Percentiles rank a stretch among this genome's conserved stretches.
phyloP scores from a whole-genome alignment of 2,888 invertebrate species.

The Meiosimyza platycephala region DNA sequence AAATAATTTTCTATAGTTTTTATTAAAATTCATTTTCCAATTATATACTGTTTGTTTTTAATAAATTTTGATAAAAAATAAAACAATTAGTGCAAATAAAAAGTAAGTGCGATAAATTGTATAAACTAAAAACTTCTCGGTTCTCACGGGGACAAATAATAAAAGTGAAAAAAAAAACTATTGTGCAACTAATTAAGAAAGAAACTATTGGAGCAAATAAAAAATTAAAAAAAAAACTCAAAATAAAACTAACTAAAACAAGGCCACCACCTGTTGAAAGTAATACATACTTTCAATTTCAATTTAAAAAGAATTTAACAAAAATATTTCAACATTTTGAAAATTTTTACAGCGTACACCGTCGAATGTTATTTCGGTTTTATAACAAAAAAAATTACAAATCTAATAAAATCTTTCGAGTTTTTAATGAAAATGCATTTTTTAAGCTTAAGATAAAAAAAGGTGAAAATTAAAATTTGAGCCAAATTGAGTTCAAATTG shows the following conservation, averaged over 20 bases:
- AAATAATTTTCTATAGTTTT: too few species aligned
- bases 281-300: conserved; percentile 30
- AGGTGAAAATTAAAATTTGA: conserved; percentile 11
- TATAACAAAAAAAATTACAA: conserved; percentile 33
- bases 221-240: conserved; percentile 29
- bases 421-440: conserved; percentile 37
- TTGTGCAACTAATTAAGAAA: conserved; percentile 34
- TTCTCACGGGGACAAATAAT: conserved; percentile 43
- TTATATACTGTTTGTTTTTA: too few species aligned
- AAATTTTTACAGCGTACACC: conserved; percentile 51
- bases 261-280: conserved; percentile 45
- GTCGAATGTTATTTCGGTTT: conserved; percentile 36
- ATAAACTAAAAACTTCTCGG: conserved; percentile 45
- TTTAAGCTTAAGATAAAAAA: conserved; percentile 45
- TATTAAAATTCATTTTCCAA: too few species aligned
- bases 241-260: conserved; percentile 30
- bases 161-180: neutral
- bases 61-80: too few species aligned
- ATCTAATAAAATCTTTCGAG: conserved; percentile 49
- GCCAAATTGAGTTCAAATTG: too few species aligned
- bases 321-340: conserved; percentile 11
- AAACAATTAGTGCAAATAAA: neutral
- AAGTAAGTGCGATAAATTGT: conserved; percentile 33
- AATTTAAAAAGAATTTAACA: conserved; percentile 14
- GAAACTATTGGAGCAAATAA: conserved; percentile 3